Evolutionary conservation across 2,113 vertebrate genomes (phyloP).

Genomic region (Bungarus multicinctus): DNA sequence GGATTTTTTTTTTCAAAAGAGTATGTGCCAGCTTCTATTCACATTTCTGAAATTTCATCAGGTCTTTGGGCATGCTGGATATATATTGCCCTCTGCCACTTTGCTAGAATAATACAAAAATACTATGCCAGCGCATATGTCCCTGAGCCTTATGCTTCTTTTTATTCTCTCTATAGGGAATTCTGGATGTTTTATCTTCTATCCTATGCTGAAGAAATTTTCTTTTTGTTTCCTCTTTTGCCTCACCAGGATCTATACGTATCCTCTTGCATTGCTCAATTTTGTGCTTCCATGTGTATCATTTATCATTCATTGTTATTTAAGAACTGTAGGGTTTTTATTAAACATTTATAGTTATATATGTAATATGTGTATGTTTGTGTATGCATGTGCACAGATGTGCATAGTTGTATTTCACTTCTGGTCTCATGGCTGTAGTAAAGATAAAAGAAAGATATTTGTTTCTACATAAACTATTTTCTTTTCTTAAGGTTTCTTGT

Average conservation of each 20-base stretch:
- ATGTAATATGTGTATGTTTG: background rate
- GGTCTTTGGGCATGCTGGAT: background rate
- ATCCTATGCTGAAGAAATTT: background rate
- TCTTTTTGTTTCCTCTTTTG: background rate
- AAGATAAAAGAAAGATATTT: background rate
- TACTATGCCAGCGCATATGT: background rate
- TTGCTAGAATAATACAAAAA: background rate
- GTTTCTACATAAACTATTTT: background rate
- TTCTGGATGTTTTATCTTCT: background rate
- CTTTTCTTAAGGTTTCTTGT: background rate
- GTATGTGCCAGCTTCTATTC: background rate
- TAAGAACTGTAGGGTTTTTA: background rate
- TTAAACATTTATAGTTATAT: background rate
- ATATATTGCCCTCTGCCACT: background rate
- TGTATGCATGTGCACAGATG: background rate
- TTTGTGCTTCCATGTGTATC: background rate
- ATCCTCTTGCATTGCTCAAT: background rate
- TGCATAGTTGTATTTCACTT: background rate
- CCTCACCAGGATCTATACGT: background rate
- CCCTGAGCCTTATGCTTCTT: background rate
- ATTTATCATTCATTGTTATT: background rate
- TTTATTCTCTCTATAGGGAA: background rate
- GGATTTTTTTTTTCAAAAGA: background rate
- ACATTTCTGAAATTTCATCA: background rate
- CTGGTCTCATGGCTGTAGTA: background rate